Conservation (phyloP, 2,888 invertebrate species). For the Cyaniris semiargus region DNA sequence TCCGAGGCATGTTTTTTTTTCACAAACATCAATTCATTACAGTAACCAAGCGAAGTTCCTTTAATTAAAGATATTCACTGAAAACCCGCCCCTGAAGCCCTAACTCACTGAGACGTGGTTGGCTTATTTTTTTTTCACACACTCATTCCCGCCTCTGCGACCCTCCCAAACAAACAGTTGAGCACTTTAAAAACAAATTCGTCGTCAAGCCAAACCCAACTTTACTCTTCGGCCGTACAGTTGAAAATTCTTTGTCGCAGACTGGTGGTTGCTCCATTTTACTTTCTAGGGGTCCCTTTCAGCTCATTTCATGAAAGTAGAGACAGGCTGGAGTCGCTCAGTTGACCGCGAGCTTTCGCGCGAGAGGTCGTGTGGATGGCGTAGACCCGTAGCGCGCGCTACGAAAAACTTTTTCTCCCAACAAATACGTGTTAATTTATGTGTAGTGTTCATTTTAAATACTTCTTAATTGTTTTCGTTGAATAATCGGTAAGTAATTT, state of each 20-base stretch:
- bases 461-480: neutral
- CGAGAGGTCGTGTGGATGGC: constrained; percentile 52
- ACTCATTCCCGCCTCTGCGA: constrained; percentile 80
- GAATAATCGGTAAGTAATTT: constrained; percentile 18
- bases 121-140: constrained; percentile 79
- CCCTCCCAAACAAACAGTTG: constrained; percentile 79
- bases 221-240: constrained; percentile 30
- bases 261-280: constrained; percentile 51
- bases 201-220: constrained; percentile 37
- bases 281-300: constrained; percentile 53
- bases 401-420: constrained; percentile 67
- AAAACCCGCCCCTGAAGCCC: constrained; percentile 76
- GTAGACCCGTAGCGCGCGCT: constrained; percentile 37
- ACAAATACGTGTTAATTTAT: constrained; percentile 7
- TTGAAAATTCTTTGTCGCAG: constrained; percentile 37
- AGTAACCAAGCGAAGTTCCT: constrained; percentile 64
- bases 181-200: constrained; percentile 75
- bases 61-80: constrained; percentile 77
- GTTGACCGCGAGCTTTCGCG: constrained; percentile 77
- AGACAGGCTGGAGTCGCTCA: constrained; percentile 67
- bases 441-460: neutral
- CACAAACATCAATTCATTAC: constrained; percentile 69
- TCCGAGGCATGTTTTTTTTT: constrained; percentile 45
- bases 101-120: constrained; percentile 79
- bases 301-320: constrained; percentile 77